Conservation (phyloP, 2,797 vertebrate species). For the Epinephelus malabaricus region DNA sequence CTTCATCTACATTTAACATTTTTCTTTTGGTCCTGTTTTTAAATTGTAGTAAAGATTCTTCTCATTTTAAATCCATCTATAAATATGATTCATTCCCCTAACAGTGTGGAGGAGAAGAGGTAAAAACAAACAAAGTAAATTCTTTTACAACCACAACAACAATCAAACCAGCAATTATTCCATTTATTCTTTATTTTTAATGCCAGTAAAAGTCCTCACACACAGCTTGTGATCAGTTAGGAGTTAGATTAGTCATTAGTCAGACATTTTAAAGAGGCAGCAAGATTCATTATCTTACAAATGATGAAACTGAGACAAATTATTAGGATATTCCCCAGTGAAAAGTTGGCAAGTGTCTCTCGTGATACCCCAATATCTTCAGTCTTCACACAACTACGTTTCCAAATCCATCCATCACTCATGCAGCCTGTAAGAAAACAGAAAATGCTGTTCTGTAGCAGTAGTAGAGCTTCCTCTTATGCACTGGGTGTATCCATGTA, state of each 20-base stretch:
- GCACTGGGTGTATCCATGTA: not conserved
- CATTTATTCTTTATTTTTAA: not conserved
- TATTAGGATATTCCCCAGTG: too few relatives aligned
- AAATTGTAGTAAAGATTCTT: not conserved
- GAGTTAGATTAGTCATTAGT: not conserved
- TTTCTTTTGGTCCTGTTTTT: not conserved
- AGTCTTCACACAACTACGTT: too few relatives aligned
- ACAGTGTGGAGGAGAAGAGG: too few relatives aligned
- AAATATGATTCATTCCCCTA: too few relatives aligned
- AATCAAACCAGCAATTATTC: not conserved
- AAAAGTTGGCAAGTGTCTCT: too few relatives aligned
- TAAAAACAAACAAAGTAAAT: too few relatives aligned
- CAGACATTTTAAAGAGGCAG: not conserved
- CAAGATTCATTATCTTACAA: not conserved
- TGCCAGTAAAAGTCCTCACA: not conserved
- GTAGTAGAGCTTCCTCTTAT: too few relatives aligned
- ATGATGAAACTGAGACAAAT: not conserved
- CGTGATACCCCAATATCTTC: too few relatives aligned
- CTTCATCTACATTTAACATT: not conserved
- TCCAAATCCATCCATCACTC: too few relatives aligned
- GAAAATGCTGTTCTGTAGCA: too few relatives aligned
- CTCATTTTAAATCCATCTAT: not conserved
- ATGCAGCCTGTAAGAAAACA: too few relatives aligned
- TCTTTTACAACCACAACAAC: too few relatives aligned
- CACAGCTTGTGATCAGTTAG: not conserved